Evolutionary conservation across 2,888 invertebrate species (phyloP).

Genomic region (Taphrorychus bicolor): DNA sequence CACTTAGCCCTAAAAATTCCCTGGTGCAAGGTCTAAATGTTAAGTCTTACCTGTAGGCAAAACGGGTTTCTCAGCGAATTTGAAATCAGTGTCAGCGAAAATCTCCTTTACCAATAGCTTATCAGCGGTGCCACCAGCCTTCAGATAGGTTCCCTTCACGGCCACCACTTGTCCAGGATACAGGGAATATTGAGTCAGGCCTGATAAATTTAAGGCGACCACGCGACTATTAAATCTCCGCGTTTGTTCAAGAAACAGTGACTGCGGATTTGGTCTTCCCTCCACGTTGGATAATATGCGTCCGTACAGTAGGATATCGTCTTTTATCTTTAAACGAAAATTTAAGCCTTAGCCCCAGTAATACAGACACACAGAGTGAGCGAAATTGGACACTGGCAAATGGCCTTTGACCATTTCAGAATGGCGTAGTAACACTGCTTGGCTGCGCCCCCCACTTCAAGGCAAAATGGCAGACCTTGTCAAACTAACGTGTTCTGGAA

Average conservation of each 20-base stretch:
- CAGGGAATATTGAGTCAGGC: slow-evolving; percentile 68
- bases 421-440: too few species aligned
- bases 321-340: slow-evolving; percentile 1
- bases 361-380: too few species aligned
- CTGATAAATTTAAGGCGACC: slow-evolving; percentile 60
- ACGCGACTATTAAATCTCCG: slow-evolving; percentile 61
- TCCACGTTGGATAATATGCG: slow-evolving; percentile 78
- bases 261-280: slow-evolving; percentile 73
- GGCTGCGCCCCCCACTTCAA: too few species aligned
- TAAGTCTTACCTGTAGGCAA: slow-evolving; percentile 56
- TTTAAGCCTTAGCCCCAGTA: not conserved
- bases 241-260: slow-evolving; percentile 74
- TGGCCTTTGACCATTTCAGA: too few species aligned
- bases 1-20: too few species aligned
- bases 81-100: slow-evolving; percentile 64
- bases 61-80: slow-evolving; percentile 58
- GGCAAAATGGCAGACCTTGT: too few species aligned
- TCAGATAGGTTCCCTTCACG: slow-evolving; percentile 72
- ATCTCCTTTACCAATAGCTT: slow-evolving; percentile 71
- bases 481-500: too few species aligned
- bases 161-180: slow-evolving; percentile 84
- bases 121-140: not conserved
- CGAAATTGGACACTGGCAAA: too few species aligned
- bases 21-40: too few species aligned
- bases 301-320: slow-evolving; percentile 59